phyloP scores from a whole-genome alignment of 2,888 invertebrate genomes.

The Clepsis dumicolana region DNA sequence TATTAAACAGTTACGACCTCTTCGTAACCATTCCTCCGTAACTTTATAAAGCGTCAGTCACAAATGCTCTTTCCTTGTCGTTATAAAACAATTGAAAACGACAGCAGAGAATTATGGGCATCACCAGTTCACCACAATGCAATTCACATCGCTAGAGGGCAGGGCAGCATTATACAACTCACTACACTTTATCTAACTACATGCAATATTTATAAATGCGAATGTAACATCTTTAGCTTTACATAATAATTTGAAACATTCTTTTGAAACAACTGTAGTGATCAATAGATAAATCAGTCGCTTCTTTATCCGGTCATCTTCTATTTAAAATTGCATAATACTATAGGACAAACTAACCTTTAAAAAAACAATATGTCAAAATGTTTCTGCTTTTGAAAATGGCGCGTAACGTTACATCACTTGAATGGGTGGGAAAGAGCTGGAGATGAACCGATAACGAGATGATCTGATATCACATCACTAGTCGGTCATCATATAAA shows the following conservation, averaged over 20 bases:
- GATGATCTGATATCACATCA: slow-evolving; percentile 50
- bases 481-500: slow-evolving; percentile 53
- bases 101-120: too few species aligned
- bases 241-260: slow-evolving; percentile 6
- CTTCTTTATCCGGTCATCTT: slow-evolving; percentile 21
- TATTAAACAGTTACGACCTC: too few species aligned
- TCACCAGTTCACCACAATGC: not conserved
- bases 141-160: not conserved
- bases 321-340: slow-evolving; percentile 18
- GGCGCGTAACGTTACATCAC: slow-evolving; percentile 27
- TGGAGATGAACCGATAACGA: slow-evolving; percentile 22
- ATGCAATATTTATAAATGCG: not conserved
- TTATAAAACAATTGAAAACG: too few species aligned
- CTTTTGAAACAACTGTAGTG: slow-evolving; percentile 14
- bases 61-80: too few species aligned
- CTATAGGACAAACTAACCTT: slow-evolving; percentile 24
- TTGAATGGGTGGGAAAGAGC: slow-evolving; percentile 22
- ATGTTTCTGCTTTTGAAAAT: slow-evolving; percentile 28
- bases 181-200: not conserved
- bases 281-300: slow-evolving; percentile 18
- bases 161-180: not conserved
- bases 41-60: too few species aligned
- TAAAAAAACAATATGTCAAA: slow-evolving; percentile 31
- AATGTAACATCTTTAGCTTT: not conserved
- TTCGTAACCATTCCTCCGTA: too few species aligned